phyloP scores from a whole-genome alignment of 1,140 invertebrate genomes.

The Zaprionus vittiger region DNA sequence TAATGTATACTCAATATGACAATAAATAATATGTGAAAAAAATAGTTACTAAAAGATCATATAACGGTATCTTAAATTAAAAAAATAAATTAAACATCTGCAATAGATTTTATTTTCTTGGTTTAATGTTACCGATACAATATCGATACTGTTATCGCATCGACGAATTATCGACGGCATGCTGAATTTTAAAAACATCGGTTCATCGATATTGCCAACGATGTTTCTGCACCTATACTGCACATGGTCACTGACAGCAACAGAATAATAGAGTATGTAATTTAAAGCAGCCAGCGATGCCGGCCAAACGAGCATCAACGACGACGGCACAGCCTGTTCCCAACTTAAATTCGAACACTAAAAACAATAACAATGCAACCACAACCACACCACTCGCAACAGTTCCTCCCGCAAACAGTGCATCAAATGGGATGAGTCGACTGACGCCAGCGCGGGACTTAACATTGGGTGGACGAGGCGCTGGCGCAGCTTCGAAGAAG shows the following conservation, averaged over 20 bases:
- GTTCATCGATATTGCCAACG: neutral
- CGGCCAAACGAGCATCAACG: constrained; percentile 57
- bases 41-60: no score
- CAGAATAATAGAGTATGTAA: neutral
- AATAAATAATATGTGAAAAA: no score
- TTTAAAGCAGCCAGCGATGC: constrained; percentile 39
- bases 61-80: no score
- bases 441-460: constrained; percentile 85
- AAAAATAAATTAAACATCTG: no score
- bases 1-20: no score
- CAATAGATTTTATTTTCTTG: no score
- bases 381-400: constrained; percentile 10
- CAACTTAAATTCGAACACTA: neutral
- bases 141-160: neutral
- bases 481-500: constrained; percentile 53
- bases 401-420: constrained; percentile 27
- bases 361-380: constrained; percentile 28
- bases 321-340: constrained; percentile 31
- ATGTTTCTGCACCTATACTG: neutral
- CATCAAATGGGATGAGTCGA: constrained; percentile 60
- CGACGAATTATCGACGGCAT: neutral
- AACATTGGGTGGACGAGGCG: constrained; percentile 84
- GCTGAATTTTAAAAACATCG: neutral
- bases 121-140: no score
- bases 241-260: constrained; percentile 9